Evolutionary conservation across 2,113 vertebrate species (phyloP), one percentile per base, ranked within the genome.

Genomic region (Potamarius usumacintae): DNA sequence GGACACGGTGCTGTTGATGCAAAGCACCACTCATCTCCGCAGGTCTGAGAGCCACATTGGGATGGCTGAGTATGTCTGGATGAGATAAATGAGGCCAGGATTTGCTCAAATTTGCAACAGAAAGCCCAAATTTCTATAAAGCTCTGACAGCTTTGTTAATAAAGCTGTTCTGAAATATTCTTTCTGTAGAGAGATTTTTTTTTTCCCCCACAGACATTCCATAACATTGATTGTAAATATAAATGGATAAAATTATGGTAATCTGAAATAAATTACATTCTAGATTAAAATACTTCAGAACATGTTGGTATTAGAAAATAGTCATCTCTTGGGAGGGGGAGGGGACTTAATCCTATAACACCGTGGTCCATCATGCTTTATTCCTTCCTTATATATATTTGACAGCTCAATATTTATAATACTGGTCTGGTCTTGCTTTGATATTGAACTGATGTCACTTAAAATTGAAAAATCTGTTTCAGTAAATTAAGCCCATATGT

Each of bases 1-100:
- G 55, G 78, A 57, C 27, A 58, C 78, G 34, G 55, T 58, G 8
- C 1, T 80, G 53, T 58, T 58, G 53, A 80, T 80, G 53, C 78
- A 20, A 58, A 80, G 78, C 27, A 34, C 78, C 15, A 34, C n/a
- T 80, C 27, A 30, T 58, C 78, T 80, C 4, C 15, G 12, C 72
- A 80, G 78, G 27, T 18, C 78, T 80, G 53, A 80, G 27, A 17
- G 34, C n/a, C 55, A 20, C 5, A 58, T 20, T 34, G 27, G 53
- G 78, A 9, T 20, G 78, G 53, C 77, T 57, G 74, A 78, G 50
- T 53, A 55, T 55, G 77, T 80, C 77, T 80, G 77, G 27, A 58
- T 80, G 77, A 58, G n/a, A 30, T 80, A 80, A 80, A 58, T 80
- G 53, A 57, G 53, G 50, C 50, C 52, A 55, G 76, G 12, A 12